Evolutionary conservation across 1,140 invertebrate species (phyloP), one percentile per base, ranked within the genome.

Genomic region (Drosophila sulfurigaster): DNA sequence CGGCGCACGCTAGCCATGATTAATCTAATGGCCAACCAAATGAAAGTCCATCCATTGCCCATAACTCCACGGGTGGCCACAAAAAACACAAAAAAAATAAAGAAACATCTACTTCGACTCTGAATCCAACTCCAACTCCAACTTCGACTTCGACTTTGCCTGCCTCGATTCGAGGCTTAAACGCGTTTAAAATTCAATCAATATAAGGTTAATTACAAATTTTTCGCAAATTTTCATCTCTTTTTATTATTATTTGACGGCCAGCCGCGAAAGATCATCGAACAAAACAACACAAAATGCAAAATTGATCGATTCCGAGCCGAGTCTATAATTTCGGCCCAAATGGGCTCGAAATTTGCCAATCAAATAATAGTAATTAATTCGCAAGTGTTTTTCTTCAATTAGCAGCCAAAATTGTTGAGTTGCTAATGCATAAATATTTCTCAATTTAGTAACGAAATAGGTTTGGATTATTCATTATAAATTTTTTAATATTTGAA

Each of bases 171-270:
- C 35, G 56, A 73, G 58, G 57, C 68, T 60, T 75, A 81, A 86
- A 66, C 57, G 82, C 82, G 74, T 81, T 83, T 74, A 83, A 81
- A 86, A 83, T 86, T 83, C 82, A 83, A 83, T 83, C 81, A 83
- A 83, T 83, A 67, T 75, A 38, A 59, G 81, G 81, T 83, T 83
- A 83, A 83, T 83, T 83, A 83, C 65, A 78, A 72, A 69, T 52
- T 72, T 76, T 65, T 52, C 66, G 65, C 74, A 71, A 70, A 70
- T 68, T 83, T 72, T 54, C 35, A 13, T 13, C 5, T 13, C 16
- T 51, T 64, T 57, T 15, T 32, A 38, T 6, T 45, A 51, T 45
- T 15, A 32, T 57, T 51, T 20, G 35, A n/a, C 16, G 32, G 54
- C 54, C 54, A 57, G 30, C 8, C 13, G 7, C 3, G 30, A 56